These are phyloP conservation scores for Distichodus sexfasciatus DNA, from an alignment of 2,797 vertebrate species.

Conservation along the genomic window DNA sequence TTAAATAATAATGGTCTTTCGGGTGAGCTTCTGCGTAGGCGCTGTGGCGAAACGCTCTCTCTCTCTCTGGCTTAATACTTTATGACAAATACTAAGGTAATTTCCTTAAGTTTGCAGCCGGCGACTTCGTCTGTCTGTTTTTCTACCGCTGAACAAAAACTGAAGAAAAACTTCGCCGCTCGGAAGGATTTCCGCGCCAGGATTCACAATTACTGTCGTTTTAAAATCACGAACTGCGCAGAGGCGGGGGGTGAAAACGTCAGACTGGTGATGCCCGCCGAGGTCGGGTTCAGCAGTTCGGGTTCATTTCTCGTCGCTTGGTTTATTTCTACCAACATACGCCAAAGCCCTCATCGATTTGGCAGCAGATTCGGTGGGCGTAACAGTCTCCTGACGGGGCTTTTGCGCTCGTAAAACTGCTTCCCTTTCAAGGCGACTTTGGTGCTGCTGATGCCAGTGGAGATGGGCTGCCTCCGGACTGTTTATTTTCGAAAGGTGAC, in stretches of 20 bases:
- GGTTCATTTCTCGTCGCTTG: slow-evolving; percentile 38
- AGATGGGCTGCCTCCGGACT: too few relatives aligned
- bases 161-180: slow-evolving; percentile 22
- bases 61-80: slow-evolving; percentile 56
- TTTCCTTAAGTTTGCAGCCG: slow-evolving; percentile 44
- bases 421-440: slow-evolving; percentile 32
- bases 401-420: too few relatives aligned
- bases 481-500: too few relatives aligned
- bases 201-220: slow-evolving; percentile 46
- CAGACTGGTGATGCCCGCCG: not conserved
- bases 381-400: too few relatives aligned
- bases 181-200: slow-evolving; percentile 24
- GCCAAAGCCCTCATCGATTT: too few relatives aligned
- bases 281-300: slow-evolving; percentile 33
- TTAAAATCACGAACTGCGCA: slow-evolving; percentile 28
- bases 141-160: slow-evolving; percentile 43
- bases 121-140: slow-evolving; percentile 34
- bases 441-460: not conserved
- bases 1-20: slow-evolving; percentile 57
- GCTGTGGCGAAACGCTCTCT: slow-evolving; percentile 56
- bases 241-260: slow-evolving; percentile 18
- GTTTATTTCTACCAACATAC: too few relatives aligned
- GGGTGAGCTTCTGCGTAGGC: slow-evolving; percentile 58
- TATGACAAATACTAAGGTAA: slow-evolving; percentile 52
- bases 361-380: too few relatives aligned